phyloP scores from a whole-genome alignment of 2,888 invertebrate genomes.

The Copidosoma aretas region DNA sequence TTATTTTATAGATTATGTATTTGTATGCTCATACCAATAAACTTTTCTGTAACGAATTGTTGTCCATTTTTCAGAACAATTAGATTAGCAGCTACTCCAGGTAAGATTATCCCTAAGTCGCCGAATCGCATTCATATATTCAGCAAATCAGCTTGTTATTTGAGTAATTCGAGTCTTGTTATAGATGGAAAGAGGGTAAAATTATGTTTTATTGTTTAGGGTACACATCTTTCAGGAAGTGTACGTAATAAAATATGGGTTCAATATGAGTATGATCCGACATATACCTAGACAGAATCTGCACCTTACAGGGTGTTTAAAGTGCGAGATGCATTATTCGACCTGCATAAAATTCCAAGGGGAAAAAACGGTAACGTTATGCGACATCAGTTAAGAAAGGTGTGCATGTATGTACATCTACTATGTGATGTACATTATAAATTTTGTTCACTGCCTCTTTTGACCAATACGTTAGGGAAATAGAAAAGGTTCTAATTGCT shows the following conservation, averaged over 20 bases:
- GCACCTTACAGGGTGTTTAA: conserved; percentile 81
- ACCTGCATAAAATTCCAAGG: conserved; percentile 77
- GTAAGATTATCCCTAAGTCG: conserved; percentile 74
- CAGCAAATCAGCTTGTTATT: conserved; percentile 72
- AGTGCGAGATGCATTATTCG: conserved; percentile 80
- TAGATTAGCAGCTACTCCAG: conserved; percentile 83
- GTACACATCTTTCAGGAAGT: too few species aligned
- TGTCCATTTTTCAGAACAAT: conserved; percentile 65
- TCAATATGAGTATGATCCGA: conserved; percentile 59
- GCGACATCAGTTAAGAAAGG: conserved; percentile 71
- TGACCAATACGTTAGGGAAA: too few species aligned
- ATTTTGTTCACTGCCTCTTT: too few species aligned
- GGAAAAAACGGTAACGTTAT: conserved; percentile 75
- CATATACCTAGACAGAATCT: conserved; percentile 70
- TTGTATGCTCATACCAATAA: not conserved
- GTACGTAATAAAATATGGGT: too few species aligned
- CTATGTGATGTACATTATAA: too few species aligned
- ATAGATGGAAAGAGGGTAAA: conserved; percentile 68
- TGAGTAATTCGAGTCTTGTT: conserved; percentile 68
- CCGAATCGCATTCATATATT: conserved; percentile 84
- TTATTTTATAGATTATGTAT: not conserved
- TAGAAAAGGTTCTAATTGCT: too few species aligned
- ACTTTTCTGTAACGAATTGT: conserved; percentile 34
- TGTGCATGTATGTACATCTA: conserved; percentile 44
- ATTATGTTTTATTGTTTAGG: not conserved